Conservation (phyloP, 2,113 vertebrate species). For the Tenrec ecaudatus region DNA sequence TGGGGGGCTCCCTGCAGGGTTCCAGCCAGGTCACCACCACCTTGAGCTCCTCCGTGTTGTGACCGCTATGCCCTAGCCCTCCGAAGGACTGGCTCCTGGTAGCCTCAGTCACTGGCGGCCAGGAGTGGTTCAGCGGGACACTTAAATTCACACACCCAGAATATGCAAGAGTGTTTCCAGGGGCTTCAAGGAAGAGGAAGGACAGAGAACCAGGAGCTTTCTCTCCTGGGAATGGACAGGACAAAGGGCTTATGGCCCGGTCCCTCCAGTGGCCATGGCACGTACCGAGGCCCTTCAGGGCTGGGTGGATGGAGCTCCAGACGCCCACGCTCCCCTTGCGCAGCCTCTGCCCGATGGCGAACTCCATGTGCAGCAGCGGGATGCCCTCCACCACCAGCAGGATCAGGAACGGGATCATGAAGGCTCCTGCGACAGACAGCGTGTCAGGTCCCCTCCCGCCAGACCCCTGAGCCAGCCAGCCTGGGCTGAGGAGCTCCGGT, state of each 20-base stretch:
- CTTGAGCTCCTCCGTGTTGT: too few species aligned
- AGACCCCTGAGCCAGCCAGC: too few species aligned
- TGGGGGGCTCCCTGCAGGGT: background rate
- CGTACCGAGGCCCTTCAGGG: conserved; percentile 94
- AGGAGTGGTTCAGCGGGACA: background rate
- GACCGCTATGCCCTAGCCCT: too few species aligned
- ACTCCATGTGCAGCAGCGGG: conserved; percentile 95
- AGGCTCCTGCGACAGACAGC: conserved; percentile 90
- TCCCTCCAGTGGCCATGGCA: background rate
- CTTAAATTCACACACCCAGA: background rate
- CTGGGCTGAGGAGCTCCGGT: too few species aligned
- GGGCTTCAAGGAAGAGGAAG: fast-evolving
- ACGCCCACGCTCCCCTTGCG: conserved; percentile 93
- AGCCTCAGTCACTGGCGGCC: background rate
- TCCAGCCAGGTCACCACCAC: too few species aligned
- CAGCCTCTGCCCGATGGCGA: conserved; percentile 96
- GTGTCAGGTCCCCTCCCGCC: background rate
- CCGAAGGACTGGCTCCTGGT: background rate
- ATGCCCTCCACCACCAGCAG: conserved; percentile 96
- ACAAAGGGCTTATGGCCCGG: background rate
- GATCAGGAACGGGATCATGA: conserved; percentile 99
- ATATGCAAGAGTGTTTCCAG: background rate
- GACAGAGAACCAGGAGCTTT: background rate
- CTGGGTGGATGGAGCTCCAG: conserved; percentile 94
- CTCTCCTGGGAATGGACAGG: fast-evolving